A percentile compares a stretch with the other conserved stretches of the same genome.
Evolutionary conservation across 2,113 vertebrate genomes (phyloP).

Genomic region (Zosterops lateralis): DNA sequence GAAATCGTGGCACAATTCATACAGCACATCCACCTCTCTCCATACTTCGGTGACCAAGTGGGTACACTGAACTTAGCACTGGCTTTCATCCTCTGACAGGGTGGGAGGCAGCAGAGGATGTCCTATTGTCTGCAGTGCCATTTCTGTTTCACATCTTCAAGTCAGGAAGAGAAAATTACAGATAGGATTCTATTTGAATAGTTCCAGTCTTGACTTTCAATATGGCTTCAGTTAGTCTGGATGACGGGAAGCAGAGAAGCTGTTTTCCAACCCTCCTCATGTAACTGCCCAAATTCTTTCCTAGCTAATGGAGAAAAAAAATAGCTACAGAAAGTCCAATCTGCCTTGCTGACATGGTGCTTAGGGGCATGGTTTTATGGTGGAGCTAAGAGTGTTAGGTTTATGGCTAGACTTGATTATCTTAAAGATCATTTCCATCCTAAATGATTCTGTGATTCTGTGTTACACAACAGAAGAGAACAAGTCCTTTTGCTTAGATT

Average conservation of each 20-base stretch:
- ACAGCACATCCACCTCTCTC: not conserved
- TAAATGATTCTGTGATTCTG: not conserved
- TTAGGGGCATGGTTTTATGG: not conserved
- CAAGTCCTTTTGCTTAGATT: not conserved
- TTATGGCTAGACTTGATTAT: not conserved
- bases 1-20: not conserved
- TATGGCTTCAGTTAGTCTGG: not conserved
- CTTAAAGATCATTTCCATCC: not conserved
- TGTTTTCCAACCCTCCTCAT: not conserved
- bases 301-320: not conserved
- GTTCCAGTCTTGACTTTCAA: not conserved
- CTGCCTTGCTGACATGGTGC: not conserved
- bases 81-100: not conserved
- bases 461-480: not conserved
- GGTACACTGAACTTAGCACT: not conserved
- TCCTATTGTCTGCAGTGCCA: not conserved
- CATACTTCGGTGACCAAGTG: not conserved
- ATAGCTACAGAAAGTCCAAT: not conserved
- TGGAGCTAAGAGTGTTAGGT: not conserved
- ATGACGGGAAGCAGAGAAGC: not conserved
- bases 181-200: not conserved
- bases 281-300: not conserved
- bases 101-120: not conserved
- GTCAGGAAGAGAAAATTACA: not conserved
- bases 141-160: not conserved